These are phyloP conservation scores for Pelosia muscerda DNA, from an alignment of 2,888 invertebrate genomes.

Conservation along the genomic window DNA sequence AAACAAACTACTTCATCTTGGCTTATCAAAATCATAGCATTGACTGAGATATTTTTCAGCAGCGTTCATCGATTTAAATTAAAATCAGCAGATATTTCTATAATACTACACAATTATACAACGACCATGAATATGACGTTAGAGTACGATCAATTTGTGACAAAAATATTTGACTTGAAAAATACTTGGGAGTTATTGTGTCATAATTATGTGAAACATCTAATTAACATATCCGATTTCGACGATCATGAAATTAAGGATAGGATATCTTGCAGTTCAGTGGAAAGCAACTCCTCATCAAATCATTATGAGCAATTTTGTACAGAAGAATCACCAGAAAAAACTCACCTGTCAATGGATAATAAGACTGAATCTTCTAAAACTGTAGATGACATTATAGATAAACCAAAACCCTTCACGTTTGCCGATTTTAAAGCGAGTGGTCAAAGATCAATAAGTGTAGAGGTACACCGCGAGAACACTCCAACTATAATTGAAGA, in stretches of 20 bases:
- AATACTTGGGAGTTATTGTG: slow-evolving; percentile 88
- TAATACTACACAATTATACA: slow-evolving; percentile 88
- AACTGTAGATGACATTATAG: slow-evolving; percentile 40
- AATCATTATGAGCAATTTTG: slow-evolving; percentile 77
- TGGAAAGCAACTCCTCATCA: slow-evolving; percentile 75
- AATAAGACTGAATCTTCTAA: slow-evolving; percentile 38
- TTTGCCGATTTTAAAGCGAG: slow-evolving; percentile 87
- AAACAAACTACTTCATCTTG: slow-evolving; percentile 97
- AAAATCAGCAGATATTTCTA: slow-evolving; percentile 87
- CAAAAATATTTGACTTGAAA: slow-evolving; percentile 88
- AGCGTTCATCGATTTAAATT: slow-evolving; percentile 89
- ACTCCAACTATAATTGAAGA: slow-evolving; percentile 31
- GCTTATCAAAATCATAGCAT: slow-evolving; percentile 94
- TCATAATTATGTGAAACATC: slow-evolving; percentile 84
- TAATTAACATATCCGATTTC: slow-evolving; percentile 76
- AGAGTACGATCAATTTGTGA: slow-evolving; percentile 87
- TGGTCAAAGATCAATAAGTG: slow-evolving; percentile 56
- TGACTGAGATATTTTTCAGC: slow-evolving; percentile 94
- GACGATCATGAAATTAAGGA: slow-evolving; percentile 74
- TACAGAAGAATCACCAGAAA: slow-evolving; percentile 55
- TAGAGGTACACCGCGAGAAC: slow-evolving; percentile 54
- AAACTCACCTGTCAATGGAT: slow-evolving; percentile 45
- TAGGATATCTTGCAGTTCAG: slow-evolving; percentile 74
- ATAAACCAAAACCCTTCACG: slow-evolving; percentile 82
- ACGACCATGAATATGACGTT: slow-evolving; percentile 83